A percentile compares a stretch with the other conserved stretches of the same genome.
phyloP scores from a whole-genome alignment of 1,140 invertebrate species.

The Brachionus plicatilis region DNA sequence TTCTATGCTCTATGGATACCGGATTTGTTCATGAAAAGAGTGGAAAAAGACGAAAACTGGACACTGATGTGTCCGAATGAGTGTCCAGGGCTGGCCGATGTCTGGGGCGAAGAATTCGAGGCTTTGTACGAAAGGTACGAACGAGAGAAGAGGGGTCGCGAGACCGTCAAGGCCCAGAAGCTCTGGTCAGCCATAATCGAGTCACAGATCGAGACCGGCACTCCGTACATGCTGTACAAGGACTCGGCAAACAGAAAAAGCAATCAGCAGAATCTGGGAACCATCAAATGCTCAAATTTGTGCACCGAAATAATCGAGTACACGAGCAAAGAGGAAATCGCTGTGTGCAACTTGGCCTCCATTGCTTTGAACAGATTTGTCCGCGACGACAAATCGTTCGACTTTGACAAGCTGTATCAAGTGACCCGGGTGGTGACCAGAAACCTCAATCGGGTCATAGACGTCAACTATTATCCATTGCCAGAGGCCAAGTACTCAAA shows the following conservation, averaged over 20 bases:
- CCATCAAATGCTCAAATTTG: conserved; percentile 94
- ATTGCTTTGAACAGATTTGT: conserved; percentile 97
- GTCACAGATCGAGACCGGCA: conserved; percentile 94
- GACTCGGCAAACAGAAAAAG: conserved; percentile 94
- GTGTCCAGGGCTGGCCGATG: conserved; percentile 79
- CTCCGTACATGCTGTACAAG: conserved; percentile 94
- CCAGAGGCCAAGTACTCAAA: conserved; percentile 74
- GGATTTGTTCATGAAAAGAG: conserved; percentile 95
- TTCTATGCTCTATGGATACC: conserved; percentile 98
- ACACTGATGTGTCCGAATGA: conserved; percentile 93
- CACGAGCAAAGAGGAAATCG: conserved; percentile 77
- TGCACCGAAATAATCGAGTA: conserved; percentile 98
- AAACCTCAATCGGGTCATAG: conserved; percentile 96
- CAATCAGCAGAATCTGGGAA: conserved; percentile 96
- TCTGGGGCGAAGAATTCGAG: conserved; percentile 92
- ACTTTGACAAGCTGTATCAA: conserved; percentile 80
- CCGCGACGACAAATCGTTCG: conserved; percentile 65
- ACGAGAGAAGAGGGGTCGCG: conserved; percentile 67
- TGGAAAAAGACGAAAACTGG: conserved; percentile 80
- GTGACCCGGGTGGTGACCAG: conserved; percentile 80
- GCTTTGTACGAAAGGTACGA: conserved; percentile 82
- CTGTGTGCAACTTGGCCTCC: conserved; percentile 96
- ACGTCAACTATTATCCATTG: conserved; percentile 92
- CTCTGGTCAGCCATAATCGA: conserved; percentile 91
- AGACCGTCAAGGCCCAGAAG: conserved; percentile 74